Conservation (phyloP, 2,113 vertebrate species). For the Sinocyclocheilus maitianheensis region DNA sequence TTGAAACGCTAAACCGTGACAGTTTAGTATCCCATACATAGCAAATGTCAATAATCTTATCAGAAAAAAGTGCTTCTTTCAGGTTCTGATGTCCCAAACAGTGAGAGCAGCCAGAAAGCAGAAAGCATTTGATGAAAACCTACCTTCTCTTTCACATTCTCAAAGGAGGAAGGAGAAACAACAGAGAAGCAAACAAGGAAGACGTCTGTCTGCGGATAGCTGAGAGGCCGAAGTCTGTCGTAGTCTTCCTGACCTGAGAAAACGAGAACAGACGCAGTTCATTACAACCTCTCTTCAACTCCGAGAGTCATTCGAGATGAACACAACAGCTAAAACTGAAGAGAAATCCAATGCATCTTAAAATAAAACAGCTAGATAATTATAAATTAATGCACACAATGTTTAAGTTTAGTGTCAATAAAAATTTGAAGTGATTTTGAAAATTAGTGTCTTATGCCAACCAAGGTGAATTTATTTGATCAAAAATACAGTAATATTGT, state of each 20-base stretch:
- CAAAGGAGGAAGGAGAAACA: constrained; percentile 97
- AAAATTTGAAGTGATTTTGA: background rate
- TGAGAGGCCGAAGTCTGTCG: constrained; percentile 96
- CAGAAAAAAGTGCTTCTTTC: background rate
- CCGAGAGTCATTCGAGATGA: background rate
- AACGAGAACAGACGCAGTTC: background rate
- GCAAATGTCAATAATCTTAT: background rate
- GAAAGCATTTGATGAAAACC: constrained; percentile 42
- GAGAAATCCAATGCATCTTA: background rate
- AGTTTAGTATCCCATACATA: background rate
- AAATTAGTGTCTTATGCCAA: background rate
- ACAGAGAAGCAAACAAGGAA: constrained; percentile 99
- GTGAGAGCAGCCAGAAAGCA: background rate
- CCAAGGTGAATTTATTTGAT: background rate
- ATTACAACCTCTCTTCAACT: background rate
- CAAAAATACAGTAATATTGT: background rate
- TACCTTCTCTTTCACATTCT: constrained; percentile 99
- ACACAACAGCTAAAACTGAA: background rate
- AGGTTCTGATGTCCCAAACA: background rate
- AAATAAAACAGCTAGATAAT: background rate
- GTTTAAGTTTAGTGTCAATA: background rate
- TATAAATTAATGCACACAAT: background rate
- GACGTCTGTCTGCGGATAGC: constrained; percentile 97
- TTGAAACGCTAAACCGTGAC: background rate
- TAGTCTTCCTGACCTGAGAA: constrained; percentile 96